Evolutionary conservation across 1,140 invertebrate genomes (phyloP), one percentile per base, ranked within the genome.

Genomic region (Bombus turneri): DNA sequence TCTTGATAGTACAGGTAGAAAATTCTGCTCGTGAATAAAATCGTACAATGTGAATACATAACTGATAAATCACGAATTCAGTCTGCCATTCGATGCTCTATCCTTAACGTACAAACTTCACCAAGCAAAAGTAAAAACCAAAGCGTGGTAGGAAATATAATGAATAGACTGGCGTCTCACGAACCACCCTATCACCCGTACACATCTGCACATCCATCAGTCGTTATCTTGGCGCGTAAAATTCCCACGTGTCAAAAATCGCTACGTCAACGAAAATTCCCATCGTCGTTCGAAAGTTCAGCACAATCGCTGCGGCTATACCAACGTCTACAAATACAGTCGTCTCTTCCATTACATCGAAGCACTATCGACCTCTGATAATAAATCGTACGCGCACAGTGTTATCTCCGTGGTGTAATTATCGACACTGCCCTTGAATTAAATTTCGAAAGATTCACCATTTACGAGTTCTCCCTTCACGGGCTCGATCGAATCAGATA

Each of bases 131-230:
- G 41, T 12, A n/a, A 13, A 9, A 76, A 31, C 25, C 9, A n/a
- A 57, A 39, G n/a, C 43, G 43, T 18, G 3, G 12, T 37, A 41
- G 39, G 13, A 79, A 79, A 41, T 79, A 79, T 66, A 66, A 47
- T 66, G 66, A 66, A 76, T 76, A 57, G 25, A 37, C 47, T 6
- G 13, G 15, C 31, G 47, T 53, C 47, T 53, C 47, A 53, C 47
- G 47, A 53, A 53, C 28, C 59, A 62, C 28, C 28, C 59, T 62
- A 28, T n/a, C 59, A n/a, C 8, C 59, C 28, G 12, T 62, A 8
- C 59, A 62, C 28, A 62, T 62, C 28, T n/a, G 59, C 59, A 3
- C 57, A 47, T 82, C 53, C 53, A 74, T 73, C 80, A 82, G 34
- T 10, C 13, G 41, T 12, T 81, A 72, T 62, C 69, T 47, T 41